A percentile compares a stretch with the other conserved stretches of the same genome.
Conservation (phyloP, 2,888 invertebrate genomes). For the Camptogramma bilineatum region DNA sequence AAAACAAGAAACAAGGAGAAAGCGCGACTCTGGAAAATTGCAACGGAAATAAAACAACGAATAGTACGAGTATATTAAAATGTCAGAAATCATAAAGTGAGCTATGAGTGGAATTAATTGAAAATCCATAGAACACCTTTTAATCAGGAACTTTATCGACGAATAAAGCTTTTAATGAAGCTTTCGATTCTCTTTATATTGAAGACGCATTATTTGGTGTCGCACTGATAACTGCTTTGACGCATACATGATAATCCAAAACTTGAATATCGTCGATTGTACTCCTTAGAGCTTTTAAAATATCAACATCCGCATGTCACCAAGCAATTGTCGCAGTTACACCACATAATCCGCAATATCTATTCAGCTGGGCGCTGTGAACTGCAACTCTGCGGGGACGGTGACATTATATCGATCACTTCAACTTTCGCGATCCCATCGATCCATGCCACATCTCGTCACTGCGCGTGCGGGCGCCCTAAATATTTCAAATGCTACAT, state of each 20-base stretch:
- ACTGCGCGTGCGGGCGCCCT: conserved; percentile 66
- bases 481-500: conserved; percentile 85
- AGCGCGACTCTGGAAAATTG: conserved; percentile 15
- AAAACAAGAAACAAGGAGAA: conserved; percentile 21
- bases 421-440: conserved; percentile 61
- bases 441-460: conserved; percentile 52
- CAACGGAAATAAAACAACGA: neutral
- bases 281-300: conserved; percentile 3
- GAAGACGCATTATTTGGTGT: conserved; percentile 10
- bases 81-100: neutral
- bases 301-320: conserved; percentile 37
- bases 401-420: conserved; percentile 57
- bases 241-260: conserved; percentile 4
- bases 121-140: neutral
- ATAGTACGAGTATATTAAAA: neutral
- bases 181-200: neutral
- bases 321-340: conserved; percentile 49
- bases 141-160: neutral
- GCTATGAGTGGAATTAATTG: neutral
- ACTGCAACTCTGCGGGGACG: conserved; percentile 56
- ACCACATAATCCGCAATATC: conserved; percentile 65
- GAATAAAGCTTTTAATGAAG: neutral
- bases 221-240: conserved; percentile 15
- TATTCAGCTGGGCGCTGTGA: conserved; percentile 61
- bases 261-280: conserved; percentile 1